Base-by-base conservation (phyloP, 2,113 vertebrate species). In the Sebastes fasciatus region DNA sequence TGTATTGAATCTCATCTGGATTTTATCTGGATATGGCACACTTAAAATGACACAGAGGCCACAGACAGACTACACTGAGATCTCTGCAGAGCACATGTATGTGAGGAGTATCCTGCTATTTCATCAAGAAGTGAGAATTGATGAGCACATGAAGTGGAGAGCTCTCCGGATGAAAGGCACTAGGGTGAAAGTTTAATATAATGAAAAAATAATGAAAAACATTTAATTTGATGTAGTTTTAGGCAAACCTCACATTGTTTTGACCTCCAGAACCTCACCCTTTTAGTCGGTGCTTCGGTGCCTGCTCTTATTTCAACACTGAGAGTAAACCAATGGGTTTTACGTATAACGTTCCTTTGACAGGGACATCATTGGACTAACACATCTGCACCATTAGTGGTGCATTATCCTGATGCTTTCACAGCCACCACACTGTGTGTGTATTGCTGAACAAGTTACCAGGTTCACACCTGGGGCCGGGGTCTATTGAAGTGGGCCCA, bases 381-480 rank as follows among this genome's bases (percentile, higher is more conserved):
- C 83, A 92, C 89, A 86, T 90, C 63, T 84, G 79, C 80, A 82
- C 77, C 87, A 84, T 81, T 88, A 88, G 92, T 71, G 80, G 76
- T 90, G 84, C 90, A 90, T 92, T 90, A 93, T 88, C 81, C 65
- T 77, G 80, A 88, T 69, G 80, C 73, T 84, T 86, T 83, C 70
- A 77, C 57, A 83, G 80, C 66, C 52, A 71, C 76, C 79, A 69
- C 81, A 83, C 67, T 88, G 11, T 80, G 78, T 79, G 70, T 45
- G 71, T 76, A 83, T 87, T 71, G 75, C 85, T 85, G 74, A 90
- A 91, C 67, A 89, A 84, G 86, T 89, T 83, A 84, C 69, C 80
- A 73, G 79, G 69, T 87, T 92, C 86, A 92, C 79, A 82, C 84
- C 46, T 71, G 58, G 75, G 86, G 70, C 77, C 55, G 19, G 64